These are phyloP conservation scores for Crotalus viridis DNA, from an alignment of 2,113 vertebrate genomes.

Conservation along the genomic window DNA sequence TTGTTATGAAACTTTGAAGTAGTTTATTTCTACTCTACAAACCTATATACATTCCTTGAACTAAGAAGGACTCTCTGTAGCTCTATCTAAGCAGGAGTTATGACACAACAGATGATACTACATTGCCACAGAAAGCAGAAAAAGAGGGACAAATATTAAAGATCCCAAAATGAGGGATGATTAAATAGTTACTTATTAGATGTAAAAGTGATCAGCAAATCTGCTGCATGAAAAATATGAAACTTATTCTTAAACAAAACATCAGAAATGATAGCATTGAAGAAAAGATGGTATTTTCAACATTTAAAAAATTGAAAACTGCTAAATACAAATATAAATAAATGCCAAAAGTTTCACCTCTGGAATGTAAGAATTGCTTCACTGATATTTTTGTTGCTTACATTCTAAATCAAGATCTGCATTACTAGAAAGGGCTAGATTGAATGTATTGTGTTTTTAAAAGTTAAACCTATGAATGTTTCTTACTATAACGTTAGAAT, in stretches of 20 bases:
- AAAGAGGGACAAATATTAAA: not conserved
- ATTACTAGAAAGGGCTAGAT: not conserved
- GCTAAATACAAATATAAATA: not conserved
- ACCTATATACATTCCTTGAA: not conserved
- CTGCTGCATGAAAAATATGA: not conserved
- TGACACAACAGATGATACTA: not conserved
- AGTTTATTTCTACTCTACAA: not conserved
- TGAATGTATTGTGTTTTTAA: not conserved
- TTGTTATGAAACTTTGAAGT: not conserved
- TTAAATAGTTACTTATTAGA: not conserved
- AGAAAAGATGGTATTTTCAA: conserved; percentile 12
- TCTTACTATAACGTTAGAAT: not conserved
- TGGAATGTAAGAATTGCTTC: not conserved
- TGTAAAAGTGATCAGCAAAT: not conserved
- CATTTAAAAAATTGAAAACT: conserved; percentile 5
- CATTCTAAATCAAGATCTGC: not conserved
- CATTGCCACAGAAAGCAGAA: not conserved
- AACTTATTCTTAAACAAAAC: not conserved
- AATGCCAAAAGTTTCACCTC: conserved; percentile 12
- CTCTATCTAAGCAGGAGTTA: not conserved
- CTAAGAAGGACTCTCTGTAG: not conserved
- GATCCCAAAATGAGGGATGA: not conserved
- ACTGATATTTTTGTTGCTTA: not conserved
- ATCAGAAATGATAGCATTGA: not conserved
- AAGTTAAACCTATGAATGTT: not conserved